These are phyloP conservation scores for Trachurus trachurus DNA, from an alignment of 2,797 vertebrate genomes.

Conservation along the genomic window DNA sequence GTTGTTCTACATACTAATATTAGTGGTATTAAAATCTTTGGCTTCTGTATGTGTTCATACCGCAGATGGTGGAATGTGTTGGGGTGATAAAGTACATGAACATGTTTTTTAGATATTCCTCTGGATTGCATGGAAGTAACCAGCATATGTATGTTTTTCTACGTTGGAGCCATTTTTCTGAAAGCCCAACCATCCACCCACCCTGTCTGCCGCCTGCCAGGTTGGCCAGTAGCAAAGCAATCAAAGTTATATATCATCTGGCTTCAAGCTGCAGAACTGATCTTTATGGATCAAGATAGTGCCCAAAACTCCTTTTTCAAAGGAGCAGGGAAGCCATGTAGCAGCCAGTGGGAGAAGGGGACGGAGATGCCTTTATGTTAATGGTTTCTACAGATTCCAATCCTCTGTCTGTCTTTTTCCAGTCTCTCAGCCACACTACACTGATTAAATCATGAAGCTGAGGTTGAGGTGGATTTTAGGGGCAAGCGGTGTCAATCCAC, in stretches of 20 bases:
- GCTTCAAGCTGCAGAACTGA: slow-evolving; percentile 68
- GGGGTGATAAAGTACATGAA: slow-evolving; percentile 1
- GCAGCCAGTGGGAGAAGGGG: slow-evolving; percentile 55
- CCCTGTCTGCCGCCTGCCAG: slow-evolving; percentile 20
- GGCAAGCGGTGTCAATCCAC: slow-evolving; percentile 49
- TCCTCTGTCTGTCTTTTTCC: slow-evolving; percentile 73
- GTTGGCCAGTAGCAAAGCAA: slow-evolving; percentile 51
- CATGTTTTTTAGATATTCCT: slow-evolving; percentile 26
- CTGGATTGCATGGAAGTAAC: slow-evolving; percentile 3
- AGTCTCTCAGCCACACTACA: slow-evolving; percentile 64
- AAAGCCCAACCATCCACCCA: slow-evolving; percentile 27
- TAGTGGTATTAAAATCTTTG: neutral
- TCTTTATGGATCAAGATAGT: slow-evolving; percentile 69
- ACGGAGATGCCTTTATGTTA: slow-evolving; percentile 77
- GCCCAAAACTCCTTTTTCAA: slow-evolving; percentile 47
- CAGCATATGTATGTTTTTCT: slow-evolving; percentile 15
- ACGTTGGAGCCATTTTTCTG: neutral
- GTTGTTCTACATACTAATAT: neutral
- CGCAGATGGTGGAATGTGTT: neutral
- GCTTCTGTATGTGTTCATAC: neutral
- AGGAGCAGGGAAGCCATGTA: slow-evolving; percentile 44
- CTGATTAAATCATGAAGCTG: slow-evolving; percentile 69
- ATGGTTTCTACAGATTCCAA: slow-evolving; percentile 82
- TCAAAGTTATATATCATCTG: slow-evolving; percentile 73
- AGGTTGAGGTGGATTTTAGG: slow-evolving; percentile 60